A percentile compares a stretch with the other conserved stretches of the same genome.
phyloP scores from a whole-genome alignment of 2,113 vertebrate species.

The Hepsetus odoe region DNA sequence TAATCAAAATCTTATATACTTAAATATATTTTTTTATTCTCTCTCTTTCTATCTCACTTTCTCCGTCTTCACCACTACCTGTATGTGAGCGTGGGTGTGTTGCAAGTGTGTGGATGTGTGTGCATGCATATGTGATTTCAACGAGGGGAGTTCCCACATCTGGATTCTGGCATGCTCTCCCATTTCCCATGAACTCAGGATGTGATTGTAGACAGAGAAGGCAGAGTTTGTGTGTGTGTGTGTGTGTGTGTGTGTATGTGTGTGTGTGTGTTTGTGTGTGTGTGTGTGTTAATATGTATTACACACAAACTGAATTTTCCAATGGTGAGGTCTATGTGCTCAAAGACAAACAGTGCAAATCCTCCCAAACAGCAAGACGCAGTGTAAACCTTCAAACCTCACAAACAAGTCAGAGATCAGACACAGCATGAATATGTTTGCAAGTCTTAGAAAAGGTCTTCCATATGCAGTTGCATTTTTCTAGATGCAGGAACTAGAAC shows the following conservation, averaged over 20 bases:
- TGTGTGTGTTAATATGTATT: background rate
- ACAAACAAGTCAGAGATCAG: background rate
- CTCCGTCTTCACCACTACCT: no score
- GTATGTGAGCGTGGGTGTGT: conserved; percentile 22
- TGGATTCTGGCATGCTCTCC: conserved; percentile 29
- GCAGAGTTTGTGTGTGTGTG: background rate
- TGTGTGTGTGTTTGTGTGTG: background rate
- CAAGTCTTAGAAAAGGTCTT: background rate
- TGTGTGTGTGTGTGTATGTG: background rate
- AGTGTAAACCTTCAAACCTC: background rate
- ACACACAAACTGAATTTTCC: conserved; percentile 31
- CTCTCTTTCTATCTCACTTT: background rate
- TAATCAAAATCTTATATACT: background rate
- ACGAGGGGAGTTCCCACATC: conserved; percentile 34
- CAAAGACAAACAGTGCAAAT: background rate
- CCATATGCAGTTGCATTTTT: background rate
- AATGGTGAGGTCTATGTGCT: background rate
- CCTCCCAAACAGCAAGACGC: background rate
- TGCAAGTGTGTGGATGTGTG: conserved; percentile 5
- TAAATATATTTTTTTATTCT: background rate
- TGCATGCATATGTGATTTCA: conserved; percentile 10
- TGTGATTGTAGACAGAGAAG: background rate
- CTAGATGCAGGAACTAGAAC: background rate
- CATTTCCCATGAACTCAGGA: conserved; percentile 21
- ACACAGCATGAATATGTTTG: background rate